A percentile compares a stretch with the other conserved stretches of the same genome.
Conservation (phyloP, 2,888 invertebrate species). For the Dryococelus australis region DNA sequence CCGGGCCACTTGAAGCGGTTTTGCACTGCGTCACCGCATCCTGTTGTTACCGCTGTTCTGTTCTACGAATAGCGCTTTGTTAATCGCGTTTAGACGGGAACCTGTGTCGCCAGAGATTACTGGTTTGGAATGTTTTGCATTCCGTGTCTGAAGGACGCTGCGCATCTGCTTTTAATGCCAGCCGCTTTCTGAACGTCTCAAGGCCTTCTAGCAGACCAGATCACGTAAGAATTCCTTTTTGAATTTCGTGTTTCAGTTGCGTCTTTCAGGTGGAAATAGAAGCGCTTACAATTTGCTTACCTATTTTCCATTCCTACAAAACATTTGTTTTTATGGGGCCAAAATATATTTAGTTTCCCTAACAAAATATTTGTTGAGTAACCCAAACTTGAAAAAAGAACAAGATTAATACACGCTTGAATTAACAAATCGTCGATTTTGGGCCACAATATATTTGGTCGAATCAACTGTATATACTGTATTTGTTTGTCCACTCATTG, state of each 20-base stretch:
- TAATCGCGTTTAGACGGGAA: background rate
- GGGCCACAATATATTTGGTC: too few species aligned
- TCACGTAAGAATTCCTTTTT: background rate
- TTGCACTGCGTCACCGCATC: background rate
- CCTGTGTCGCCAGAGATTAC: background rate
- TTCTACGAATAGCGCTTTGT: background rate
- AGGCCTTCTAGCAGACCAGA: background rate
- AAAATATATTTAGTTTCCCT: too few species aligned
- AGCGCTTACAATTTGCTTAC: background rate
- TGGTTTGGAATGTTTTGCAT: background rate
- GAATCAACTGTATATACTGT: too few species aligned
- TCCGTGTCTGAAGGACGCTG: background rate
- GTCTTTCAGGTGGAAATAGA: background rate
- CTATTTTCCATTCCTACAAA: too few species aligned
- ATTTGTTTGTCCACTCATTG: too few species aligned
- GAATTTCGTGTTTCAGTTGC: background rate
- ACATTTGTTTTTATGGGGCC: too few species aligned
- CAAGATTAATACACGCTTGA: too few species aligned
- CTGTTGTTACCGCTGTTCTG: background rate
- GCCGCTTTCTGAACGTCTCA: background rate
- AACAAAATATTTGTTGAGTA: too few species aligned
- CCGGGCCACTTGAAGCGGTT: too few species aligned
- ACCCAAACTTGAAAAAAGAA: too few species aligned
- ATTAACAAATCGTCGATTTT: too few species aligned
- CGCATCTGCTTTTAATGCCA: constrained; percentile 1